Conservation (phyloP, 2,113 vertebrate species). For the Odocoileus virginianus region DNA sequence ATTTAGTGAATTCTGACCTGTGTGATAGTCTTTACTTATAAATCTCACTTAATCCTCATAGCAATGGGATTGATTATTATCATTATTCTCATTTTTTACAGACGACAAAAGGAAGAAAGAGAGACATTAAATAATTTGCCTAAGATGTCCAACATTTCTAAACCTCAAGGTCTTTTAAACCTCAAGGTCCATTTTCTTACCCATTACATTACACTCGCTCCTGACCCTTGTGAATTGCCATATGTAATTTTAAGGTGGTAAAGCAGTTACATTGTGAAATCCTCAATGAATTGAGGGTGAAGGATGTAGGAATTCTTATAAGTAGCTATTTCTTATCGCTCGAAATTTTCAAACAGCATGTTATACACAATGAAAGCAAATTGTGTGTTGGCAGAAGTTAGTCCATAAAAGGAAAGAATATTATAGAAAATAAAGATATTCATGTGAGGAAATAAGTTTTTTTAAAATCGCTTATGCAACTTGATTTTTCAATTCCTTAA, state of each 20-base stretch:
- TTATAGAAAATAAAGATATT: conserved; percentile 23
- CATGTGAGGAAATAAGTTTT: conserved; percentile 20
- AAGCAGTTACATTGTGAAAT: neutral
- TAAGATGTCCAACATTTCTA: conserved; percentile 38
- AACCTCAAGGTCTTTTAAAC: conserved; percentile 10
- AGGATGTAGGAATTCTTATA: neutral
- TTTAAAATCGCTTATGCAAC: conserved; percentile 42
- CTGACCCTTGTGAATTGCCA: neutral
- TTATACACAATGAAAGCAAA: neutral
- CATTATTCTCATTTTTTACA: conserved; percentile 42
- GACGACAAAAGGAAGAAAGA: conserved; percentile 33
- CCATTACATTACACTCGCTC: neutral
- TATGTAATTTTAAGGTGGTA: neutral
- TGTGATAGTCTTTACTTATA: neutral
- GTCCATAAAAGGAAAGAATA: conserved; percentile 5
- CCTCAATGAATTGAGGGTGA: neutral
- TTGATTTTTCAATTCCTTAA: conserved; percentile 56
- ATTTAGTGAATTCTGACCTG: neutral
- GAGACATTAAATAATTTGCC: conserved; percentile 28
- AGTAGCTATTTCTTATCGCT: conserved; percentile 8
- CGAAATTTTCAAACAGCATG: neutral
- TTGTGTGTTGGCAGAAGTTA: neutral
- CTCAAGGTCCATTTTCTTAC: conserved; percentile 12
- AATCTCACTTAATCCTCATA: conserved; percentile 19
- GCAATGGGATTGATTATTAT: neutral